Base-by-base conservation (phyloP, 1,140 invertebrate genomes). In the Asbolus verrucosus region DNA sequence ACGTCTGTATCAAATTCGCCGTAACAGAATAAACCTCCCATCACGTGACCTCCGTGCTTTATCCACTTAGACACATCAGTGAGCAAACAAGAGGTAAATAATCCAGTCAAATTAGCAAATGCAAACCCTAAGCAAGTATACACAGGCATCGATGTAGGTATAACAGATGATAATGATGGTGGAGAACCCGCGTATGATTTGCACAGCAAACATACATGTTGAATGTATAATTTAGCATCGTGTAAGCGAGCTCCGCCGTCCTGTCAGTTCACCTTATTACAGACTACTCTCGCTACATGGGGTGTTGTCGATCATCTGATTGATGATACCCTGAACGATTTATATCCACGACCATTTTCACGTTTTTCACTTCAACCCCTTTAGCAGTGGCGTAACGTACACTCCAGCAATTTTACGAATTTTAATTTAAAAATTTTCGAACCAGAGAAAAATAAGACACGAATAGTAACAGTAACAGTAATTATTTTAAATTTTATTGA, bases 161-260 rank as follows among this genome's bases (percentile, higher is more conserved):
- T 59, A 66, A 1, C 13, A 75, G 69, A 71, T n/a, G n/a, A n/a
- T 75, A 71, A 75, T 73, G 66, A 75, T 63, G 65, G 71, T 61
- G 43, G 33, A 11, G 54, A 67, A 71, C 67, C 43, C 21, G 31
- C 39, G 59, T 62, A 75, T 71, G 69, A 75, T 71, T 75, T 75
- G 71, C 71, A 73, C 61, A 68, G 67, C 71, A 75, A 73, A 73
- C 68, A 75, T 67, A 73, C 71, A 75, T 73, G 71, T 59, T 73
- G 73, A 73, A 73, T 74, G 61, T 70, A 72, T 75, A 75, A 73
- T 71, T 73, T 75, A 68, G 43, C 59, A 50, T 72, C 65, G 36
- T 69, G 63, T 69, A 65, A 65, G 36, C 61, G 19, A 21, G 30
- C 41, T 68, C 27, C 24, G 50, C 36, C 31, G 27, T 19, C 50